phyloP scores from a whole-genome alignment of 2,888 invertebrate species.

The Calephelis perditalis region DNA sequence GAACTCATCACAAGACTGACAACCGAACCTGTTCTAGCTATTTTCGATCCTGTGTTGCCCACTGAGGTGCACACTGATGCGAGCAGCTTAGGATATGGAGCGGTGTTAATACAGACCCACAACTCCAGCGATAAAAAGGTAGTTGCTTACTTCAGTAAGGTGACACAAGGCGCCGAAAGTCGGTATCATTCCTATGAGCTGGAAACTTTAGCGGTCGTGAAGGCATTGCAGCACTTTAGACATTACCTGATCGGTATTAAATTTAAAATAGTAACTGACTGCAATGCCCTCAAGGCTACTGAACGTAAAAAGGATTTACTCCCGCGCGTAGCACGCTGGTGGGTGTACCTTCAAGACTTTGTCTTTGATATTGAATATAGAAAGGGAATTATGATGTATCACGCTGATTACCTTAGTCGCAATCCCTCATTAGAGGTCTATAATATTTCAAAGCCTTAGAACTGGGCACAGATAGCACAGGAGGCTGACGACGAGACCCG shows the following conservation, averaged over 20 bases:
- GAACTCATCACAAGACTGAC: slow-evolving; percentile 9
- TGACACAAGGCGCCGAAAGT: slow-evolving; percentile 27
- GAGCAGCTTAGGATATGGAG: slow-evolving; percentile 6
- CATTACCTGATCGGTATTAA: slow-evolving; percentile 25
- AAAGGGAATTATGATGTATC: slow-evolving; percentile 30
- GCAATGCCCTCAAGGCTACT: slow-evolving; percentile 28
- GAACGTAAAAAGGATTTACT: slow-evolving; percentile 35
- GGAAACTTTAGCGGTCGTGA: slow-evolving; percentile 30
- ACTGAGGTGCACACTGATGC: slow-evolving; percentile 9
- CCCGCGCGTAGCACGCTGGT: slow-evolving; percentile 38
- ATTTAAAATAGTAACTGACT: slow-evolving; percentile 12
- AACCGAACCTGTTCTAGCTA: slow-evolving; percentile 9
- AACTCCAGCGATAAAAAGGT: slow-evolving; percentile 16
- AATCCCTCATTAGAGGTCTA: slow-evolving; percentile 20
- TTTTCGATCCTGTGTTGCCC: background rate
- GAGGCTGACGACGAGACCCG: slow-evolving; percentile 6
- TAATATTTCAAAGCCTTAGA: slow-evolving; percentile 16
- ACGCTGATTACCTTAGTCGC: slow-evolving; percentile 36
- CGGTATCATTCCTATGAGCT: slow-evolving; percentile 32
- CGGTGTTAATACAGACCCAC: slow-evolving; percentile 2
- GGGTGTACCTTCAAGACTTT: slow-evolving; percentile 35
- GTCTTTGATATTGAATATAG: slow-evolving; percentile 27
- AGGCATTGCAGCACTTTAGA: slow-evolving; percentile 27
- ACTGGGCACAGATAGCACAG: slow-evolving; percentile 18
- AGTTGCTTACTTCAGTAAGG: slow-evolving; percentile 23